phyloP scores from a whole-genome alignment of 2,113 vertebrate genomes.

The Nycticryphes semicollaris region DNA sequence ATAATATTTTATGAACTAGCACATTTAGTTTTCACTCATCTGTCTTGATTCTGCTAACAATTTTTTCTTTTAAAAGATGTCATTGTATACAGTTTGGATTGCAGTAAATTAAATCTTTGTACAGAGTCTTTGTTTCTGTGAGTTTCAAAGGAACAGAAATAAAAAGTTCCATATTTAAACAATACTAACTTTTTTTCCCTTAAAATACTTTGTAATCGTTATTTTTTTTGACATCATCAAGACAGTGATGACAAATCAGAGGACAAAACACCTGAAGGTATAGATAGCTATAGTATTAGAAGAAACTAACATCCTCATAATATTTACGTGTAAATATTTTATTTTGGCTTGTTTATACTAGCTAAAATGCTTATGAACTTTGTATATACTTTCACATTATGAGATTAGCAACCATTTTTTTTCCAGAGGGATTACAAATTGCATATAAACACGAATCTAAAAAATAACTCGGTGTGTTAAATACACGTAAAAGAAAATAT shows the following conservation, averaged over 20 bases:
- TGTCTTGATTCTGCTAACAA: not conserved
- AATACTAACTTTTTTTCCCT: not conserved
- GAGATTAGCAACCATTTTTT: conserved; percentile 7
- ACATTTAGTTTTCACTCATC: not conserved
- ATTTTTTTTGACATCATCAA: conserved; percentile 17
- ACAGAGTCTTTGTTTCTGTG: not conserved
- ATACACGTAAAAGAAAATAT: not conserved
- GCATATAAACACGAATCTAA: not conserved
- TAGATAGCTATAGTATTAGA: not conserved
- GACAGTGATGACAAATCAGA: not conserved
- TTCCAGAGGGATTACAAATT: not conserved
- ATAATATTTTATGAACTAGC: not conserved
- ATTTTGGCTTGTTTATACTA: not conserved
- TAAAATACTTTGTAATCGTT: not conserved
- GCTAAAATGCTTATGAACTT: not conserved
- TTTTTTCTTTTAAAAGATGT: conserved; percentile 7
- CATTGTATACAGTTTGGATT: not conserved
- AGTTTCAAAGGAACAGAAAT: conserved; percentile 23
- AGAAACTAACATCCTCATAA: not conserved
- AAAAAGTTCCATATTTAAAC: not conserved
- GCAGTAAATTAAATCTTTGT: not conserved
- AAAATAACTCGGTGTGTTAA: not conserved
- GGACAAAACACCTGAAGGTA: not conserved
- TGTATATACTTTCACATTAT: not conserved
- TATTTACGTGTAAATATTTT: not conserved